Percentiles rank a stretch among this genome's conserved stretches.
phyloP scores from a whole-genome alignment of 2,888 invertebrate genomes.

The Coronaproctus castanopsis region DNA sequence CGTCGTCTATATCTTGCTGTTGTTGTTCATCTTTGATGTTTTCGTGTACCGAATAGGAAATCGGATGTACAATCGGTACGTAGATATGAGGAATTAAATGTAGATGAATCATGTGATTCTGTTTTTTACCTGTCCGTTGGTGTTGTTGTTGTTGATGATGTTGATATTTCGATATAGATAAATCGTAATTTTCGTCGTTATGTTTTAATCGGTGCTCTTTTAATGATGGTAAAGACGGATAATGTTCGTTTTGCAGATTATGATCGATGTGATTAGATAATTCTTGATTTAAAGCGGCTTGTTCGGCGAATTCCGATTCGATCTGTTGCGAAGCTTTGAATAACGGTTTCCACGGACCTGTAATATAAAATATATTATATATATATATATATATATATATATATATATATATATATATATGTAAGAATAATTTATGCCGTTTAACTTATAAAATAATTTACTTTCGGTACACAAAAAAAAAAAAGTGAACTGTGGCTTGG shows the following conservation, averaged over 20 bases:
- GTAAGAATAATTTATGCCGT: no score
- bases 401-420: no score
- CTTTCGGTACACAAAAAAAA: no score
- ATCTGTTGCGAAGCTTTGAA: constrained; percentile 19
- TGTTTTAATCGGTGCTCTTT: no score
- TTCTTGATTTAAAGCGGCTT: constrained; percentile 10
- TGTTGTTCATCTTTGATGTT: constrained; percentile 3
- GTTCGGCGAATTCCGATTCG: constrained; percentile 18
- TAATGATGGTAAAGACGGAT: neutral
- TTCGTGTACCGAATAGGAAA: constrained; percentile 2
- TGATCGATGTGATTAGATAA: neutral
- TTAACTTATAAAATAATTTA: no score
- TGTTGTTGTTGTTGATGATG: neutral
- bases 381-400: neutral
- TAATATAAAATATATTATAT: constrained; percentile 14
- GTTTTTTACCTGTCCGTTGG: constrained; percentile 11
- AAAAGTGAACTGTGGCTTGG: no score
- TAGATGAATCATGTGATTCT: constrained; percentile 17
- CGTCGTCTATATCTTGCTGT: no score
- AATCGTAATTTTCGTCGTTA: no score
- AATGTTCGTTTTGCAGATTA: constrained; percentile 1
- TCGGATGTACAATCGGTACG: constrained; percentile 15
- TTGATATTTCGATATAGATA: neutral
- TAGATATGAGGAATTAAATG: constrained; percentile 17
- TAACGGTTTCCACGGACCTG: constrained; percentile 21